Conservation (phyloP, 37 sponge, comb jelly and placozoan species). For the Lycopodina hypogea region DNA sequence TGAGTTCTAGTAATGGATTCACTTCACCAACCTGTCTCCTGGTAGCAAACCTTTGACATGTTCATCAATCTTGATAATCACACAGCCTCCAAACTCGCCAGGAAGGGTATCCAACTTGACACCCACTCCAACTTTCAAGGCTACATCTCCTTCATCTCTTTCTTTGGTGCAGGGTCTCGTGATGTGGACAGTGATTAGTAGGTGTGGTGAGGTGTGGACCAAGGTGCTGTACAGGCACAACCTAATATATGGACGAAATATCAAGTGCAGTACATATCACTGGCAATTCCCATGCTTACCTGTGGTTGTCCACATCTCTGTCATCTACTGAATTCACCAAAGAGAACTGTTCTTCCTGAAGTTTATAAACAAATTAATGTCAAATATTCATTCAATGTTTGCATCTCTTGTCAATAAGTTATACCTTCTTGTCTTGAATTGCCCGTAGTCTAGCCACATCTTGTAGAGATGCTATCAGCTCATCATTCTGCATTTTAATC, state of each 20-base stretch:
- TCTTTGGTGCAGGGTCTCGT: background rate
- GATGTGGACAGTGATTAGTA: constrained; percentile 20
- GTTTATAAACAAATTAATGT: background rate
- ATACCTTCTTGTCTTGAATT: constrained; percentile 24
- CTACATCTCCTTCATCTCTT: constrained; percentile 1
- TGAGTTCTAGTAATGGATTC: no score
- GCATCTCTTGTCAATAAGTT: background rate
- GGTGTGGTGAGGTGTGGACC: background rate
- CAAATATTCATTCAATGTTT: background rate
- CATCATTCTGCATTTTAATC: constrained; percentile 10
- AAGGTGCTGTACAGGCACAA: constrained; percentile 6
- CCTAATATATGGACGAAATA: background rate
- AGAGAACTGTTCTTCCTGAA: constrained; percentile 20
- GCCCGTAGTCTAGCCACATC: constrained; percentile 18
- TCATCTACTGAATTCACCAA: background rate
- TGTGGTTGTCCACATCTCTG: background rate
- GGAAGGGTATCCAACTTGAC: constrained; percentile 21
- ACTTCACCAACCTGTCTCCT: constrained; percentile 16
- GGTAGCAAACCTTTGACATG: background rate
- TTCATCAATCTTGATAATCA: constrained; percentile 6
- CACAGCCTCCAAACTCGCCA: constrained; percentile 24
- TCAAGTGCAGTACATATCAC: no score
- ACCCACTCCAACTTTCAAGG: background rate
- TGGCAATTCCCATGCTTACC: background rate
- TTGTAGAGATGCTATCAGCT: constrained; percentile 21